A percentile compares a stretch with the other conserved stretches of the same genome.
These are phyloP conservation scores for Pantherophis alleghaniensis DNA, from an alignment of 2,797 vertebrate species.

Conservation along the genomic window DNA sequence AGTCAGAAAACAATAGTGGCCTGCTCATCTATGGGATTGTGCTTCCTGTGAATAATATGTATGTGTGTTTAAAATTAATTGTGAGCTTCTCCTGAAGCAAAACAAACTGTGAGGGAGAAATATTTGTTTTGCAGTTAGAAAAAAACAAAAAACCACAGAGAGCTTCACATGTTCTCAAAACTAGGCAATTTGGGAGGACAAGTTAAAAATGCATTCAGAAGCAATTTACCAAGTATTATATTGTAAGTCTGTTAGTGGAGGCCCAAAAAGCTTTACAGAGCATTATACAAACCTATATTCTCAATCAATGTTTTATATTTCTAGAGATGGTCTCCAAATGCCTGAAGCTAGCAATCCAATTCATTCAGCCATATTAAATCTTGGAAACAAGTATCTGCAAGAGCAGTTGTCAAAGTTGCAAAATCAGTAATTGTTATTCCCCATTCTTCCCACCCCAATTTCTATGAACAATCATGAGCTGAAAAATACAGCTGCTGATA, in stretches of 20 bases:
- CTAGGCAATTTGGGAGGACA: not conserved
- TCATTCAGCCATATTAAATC: not conserved
- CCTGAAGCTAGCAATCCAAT: not conserved
- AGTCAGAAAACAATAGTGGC: not conserved
- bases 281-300: not conserved
- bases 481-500: not conserved
- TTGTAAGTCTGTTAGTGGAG: not conserved
- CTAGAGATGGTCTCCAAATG: not conserved
- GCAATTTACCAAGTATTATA: not conserved
- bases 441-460: not conserved
- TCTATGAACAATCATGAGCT: not conserved
- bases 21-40: not conserved
- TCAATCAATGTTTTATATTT: not conserved
- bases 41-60: not conserved
- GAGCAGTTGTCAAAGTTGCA: not conserved
- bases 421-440: not conserved
- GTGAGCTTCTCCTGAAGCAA: not conserved
- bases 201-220: not conserved
- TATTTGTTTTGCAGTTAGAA: not conserved
- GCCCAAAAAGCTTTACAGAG: not conserved
- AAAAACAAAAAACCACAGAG: not conserved
- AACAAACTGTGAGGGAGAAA: not conserved
- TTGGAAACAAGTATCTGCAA: not conserved
- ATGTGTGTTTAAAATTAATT: not conserved
- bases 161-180: not conserved